Conservation (phyloP, 2,113 vertebrate species). For the Atractosteus spatula region DNA sequence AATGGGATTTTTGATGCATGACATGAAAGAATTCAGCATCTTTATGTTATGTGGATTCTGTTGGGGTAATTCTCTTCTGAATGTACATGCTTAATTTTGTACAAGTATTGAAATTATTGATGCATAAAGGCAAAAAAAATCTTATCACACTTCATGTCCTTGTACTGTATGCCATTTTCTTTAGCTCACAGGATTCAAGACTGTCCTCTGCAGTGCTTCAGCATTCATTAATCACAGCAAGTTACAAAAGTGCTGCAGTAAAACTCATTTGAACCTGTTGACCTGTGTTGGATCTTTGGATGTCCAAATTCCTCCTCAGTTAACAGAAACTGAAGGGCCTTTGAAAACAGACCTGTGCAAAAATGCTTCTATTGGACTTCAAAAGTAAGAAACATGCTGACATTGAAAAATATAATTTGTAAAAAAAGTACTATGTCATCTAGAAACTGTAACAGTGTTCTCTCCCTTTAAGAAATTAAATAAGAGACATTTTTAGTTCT, state of each 20-base stretch:
- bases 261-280: conserved; percentile 21
- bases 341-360: conserved; percentile 21
- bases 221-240: conserved; percentile 9
- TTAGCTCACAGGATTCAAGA: conserved; percentile 28
- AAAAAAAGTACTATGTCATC: neutral
- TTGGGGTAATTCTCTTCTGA: too few relatives aligned
- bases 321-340: conserved; percentile 8
- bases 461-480: too few relatives aligned
- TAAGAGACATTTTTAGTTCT: too few relatives aligned
- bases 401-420: neutral
- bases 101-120: neutral
- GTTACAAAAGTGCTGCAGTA: conserved; percentile 25
- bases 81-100: neutral
- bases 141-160: neutral
- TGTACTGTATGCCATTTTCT: neutral
- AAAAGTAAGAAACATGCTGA: conserved; percentile 20
- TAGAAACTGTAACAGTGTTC: too few relatives aligned
- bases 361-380: neutral
- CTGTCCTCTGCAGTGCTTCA: conserved; percentile 25
- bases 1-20: too few relatives aligned
- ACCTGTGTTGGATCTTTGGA: conserved; percentile 26
- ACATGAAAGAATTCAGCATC: too few relatives aligned
- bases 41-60: too few relatives aligned
- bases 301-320: neutral
- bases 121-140: neutral